These are phyloP conservation scores for Ligdia adustata DNA, from an alignment of 2,888 invertebrate genomes.

Conservation along the genomic window DNA sequence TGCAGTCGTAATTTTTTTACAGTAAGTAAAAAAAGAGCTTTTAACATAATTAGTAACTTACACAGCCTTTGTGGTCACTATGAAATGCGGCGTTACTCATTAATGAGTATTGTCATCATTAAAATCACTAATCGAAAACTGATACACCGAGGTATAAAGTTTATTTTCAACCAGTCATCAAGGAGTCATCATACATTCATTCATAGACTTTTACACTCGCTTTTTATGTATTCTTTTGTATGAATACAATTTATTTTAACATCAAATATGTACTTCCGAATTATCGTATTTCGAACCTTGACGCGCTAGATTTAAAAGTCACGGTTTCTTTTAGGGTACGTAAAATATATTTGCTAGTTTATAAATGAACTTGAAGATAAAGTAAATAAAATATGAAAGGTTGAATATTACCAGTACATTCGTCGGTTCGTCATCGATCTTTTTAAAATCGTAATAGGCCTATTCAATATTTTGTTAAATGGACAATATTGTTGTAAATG, in stretches of 20 bases:
- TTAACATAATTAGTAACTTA: no score
- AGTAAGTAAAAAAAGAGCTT: no score
- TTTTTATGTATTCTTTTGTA: conserved; percentile 30
- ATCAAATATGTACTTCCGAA: not conserved
- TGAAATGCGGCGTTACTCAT: not conserved
- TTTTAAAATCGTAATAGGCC: conserved; percentile 38
- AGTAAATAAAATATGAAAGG: conserved; percentile 44
- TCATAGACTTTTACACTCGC: conserved; percentile 33
- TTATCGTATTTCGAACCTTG: conserved; percentile 10
- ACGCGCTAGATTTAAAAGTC: not conserved
- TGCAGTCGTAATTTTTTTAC: no score
- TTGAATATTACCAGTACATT: conserved; percentile 44
- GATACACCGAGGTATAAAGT: conserved; percentile 5
- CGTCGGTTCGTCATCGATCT: conserved; percentile 38
- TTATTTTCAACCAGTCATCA: conserved; percentile 31
- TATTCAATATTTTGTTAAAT: conserved; percentile 48
- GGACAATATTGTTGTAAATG: conserved; percentile 44
- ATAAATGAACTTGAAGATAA: conserved; percentile 36
- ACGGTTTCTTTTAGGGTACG: not conserved
- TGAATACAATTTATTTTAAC: conserved; percentile 1
- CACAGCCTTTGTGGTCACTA: no score
- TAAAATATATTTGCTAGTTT: not conserved
- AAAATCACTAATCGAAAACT: conserved; percentile 2
- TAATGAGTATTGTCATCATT: conserved; percentile 6
- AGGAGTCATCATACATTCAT: conserved; percentile 34